A percentile compares a stretch with the other conserved stretches of the same genome.
Evolutionary conservation across 2,888 invertebrate species (phyloP).

Genomic region (Rotaria sp.): DNA sequence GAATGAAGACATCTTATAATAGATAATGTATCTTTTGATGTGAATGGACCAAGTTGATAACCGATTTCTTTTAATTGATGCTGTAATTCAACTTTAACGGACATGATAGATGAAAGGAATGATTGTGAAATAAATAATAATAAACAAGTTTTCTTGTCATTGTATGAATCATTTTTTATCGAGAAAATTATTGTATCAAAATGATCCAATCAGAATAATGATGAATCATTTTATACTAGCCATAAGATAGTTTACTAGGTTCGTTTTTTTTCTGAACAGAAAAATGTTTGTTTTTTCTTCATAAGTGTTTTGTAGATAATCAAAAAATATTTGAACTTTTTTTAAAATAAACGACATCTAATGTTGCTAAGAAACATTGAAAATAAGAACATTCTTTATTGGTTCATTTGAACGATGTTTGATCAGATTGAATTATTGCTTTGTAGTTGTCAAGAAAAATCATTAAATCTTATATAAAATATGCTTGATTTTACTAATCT

Average conservation of each 20-base stretch:
- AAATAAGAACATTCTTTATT: not conserved
- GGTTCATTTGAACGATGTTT: not conserved
- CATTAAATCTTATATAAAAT: not conserved
- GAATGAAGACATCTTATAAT: not conserved
- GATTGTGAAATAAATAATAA: not conserved
- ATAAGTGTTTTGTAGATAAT: too few species aligned
- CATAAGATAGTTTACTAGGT: too few species aligned
- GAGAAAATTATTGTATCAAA: not conserved
- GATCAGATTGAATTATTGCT: not conserved
- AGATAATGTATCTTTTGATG: constrained; percentile 22
- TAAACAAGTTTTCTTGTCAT: not conserved
- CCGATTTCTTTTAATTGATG: not conserved
- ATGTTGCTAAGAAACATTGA: not conserved
- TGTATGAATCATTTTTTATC: not conserved
- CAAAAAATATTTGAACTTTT: too few species aligned
- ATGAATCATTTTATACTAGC: not conserved
- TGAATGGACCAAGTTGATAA: constrained; percentile 10
- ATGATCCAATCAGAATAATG: not conserved
- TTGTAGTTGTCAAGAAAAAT: not conserved
- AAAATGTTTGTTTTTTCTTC: too few species aligned
- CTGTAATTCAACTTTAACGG: not conserved
- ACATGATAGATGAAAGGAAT: not conserved
- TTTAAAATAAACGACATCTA: not conserved
- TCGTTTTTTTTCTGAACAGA: too few species aligned
- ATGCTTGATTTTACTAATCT: constrained; percentile 2